Evolutionary conservation across 2,797 vertebrate genomes (phyloP).

Genomic region (Onychomys arenicola): DNA sequence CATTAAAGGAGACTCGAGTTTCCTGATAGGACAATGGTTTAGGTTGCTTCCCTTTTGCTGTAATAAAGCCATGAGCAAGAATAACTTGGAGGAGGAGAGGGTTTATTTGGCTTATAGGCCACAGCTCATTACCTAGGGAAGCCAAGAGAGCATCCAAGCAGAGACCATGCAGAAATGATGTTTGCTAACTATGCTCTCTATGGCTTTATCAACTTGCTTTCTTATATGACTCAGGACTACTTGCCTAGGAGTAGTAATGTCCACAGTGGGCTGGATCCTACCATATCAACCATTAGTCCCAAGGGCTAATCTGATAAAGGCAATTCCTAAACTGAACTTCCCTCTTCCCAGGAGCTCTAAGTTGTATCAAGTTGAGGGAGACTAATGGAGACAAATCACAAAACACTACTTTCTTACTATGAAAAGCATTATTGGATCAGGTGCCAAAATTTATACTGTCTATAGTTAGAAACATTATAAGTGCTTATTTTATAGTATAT

Average conservation of each 20-base stretch:
- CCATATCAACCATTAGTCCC: background rate
- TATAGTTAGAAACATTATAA: conserved; percentile 3
- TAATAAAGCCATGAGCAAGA: background rate
- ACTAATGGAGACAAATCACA: background rate
- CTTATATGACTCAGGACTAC: background rate
- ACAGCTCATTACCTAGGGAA: background rate
- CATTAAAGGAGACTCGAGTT: background rate
- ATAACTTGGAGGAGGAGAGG: background rate
- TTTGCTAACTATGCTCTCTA: background rate
- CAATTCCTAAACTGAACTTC: background rate
- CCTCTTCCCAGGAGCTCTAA: background rate
- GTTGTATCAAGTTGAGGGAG: background rate
- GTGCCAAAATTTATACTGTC: background rate
- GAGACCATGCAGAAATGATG: background rate
- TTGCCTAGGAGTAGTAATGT: background rate
- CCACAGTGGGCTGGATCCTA: background rate
- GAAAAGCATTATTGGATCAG: background rate
- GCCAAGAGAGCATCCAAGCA: background rate
- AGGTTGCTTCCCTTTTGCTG: background rate
- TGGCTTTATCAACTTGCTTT: background rate
- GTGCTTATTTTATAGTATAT: background rate
- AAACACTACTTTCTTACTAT: background rate
- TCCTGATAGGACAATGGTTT: background rate
- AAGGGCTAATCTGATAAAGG: background rate
- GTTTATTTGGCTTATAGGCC: background rate